phyloP scores from a whole-genome alignment of 2,113 vertebrate species.

The Alligator sinensis region DNA sequence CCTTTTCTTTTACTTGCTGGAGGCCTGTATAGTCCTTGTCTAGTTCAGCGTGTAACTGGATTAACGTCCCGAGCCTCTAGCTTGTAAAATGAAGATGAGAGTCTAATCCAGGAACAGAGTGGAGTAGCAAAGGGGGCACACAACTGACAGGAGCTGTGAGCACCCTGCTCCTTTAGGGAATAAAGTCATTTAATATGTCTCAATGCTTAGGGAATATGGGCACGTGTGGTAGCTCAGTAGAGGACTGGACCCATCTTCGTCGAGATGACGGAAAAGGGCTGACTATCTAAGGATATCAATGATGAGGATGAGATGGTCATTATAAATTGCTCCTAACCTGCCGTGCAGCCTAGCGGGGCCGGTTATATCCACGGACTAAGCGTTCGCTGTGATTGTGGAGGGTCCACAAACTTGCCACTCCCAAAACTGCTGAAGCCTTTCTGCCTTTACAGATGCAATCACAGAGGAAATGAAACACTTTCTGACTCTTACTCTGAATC shows the following conservation, averaged over 20 bases:
- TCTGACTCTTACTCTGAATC: background rate
- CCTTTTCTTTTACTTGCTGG: background rate
- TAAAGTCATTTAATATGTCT: background rate
- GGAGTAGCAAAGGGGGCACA: background rate
- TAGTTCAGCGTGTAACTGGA: background rate
- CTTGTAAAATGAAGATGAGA: background rate
- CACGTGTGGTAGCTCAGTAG: background rate
- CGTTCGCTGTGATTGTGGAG: background rate
- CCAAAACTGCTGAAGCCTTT: background rate
- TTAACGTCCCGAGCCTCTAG: background rate
- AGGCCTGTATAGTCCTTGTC: background rate
- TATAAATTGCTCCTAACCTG: accelerated
- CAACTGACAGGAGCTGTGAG: background rate
- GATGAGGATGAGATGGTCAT: background rate
- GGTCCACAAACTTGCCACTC: background rate
- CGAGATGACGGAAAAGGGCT: background rate
- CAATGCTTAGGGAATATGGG: background rate
- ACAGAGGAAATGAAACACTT: background rate
- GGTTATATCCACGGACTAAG: background rate
- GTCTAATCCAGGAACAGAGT: background rate
- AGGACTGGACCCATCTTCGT: background rate
- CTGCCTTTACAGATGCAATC: background rate
- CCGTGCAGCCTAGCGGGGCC: background rate
- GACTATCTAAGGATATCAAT: background rate
- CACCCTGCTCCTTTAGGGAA: accelerated